Percentiles rank a stretch among this genome's conserved stretches.
Evolutionary conservation across 1,140 invertebrate species (phyloP).

Genomic region (Steinernema khuongi): DNA sequence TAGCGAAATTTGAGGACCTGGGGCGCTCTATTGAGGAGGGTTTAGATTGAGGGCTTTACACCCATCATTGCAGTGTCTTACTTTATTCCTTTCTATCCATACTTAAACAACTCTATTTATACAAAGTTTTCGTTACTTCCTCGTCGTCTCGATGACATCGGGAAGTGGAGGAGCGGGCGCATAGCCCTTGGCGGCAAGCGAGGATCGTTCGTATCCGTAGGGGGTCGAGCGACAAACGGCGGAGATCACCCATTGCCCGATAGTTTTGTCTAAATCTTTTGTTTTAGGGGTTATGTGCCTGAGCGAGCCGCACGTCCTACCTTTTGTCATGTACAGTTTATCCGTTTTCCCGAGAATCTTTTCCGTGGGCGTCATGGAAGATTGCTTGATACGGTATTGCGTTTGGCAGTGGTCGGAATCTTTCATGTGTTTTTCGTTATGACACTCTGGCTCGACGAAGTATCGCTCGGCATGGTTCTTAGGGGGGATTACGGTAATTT

Average conservation of each 20-base stretch:
- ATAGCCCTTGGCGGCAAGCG: neutral
- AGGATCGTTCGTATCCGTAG: neutral
- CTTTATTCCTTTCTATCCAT: no score
- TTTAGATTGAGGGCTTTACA: no score
- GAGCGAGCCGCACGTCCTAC: neutral
- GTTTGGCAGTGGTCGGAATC: slow-evolving; percentile 1
- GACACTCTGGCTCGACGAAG: neutral
- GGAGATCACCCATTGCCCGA: slow-evolving; percentile 9
- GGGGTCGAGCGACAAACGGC: slow-evolving; percentile 5
- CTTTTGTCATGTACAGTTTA: slow-evolving; percentile 10
- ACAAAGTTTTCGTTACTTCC: neutral
- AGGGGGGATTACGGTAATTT: neutral
- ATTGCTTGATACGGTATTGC: slow-evolving; percentile 9
- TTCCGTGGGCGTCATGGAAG: slow-evolving; percentile 6
- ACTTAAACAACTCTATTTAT: no score
- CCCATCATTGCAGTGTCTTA: no score
- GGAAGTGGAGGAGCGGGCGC: neutral
- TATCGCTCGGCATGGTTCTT: neutral
- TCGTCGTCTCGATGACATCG: neutral
- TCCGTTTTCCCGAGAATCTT: slow-evolving; percentile 1
- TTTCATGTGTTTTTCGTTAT: neutral
- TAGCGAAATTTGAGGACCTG: no score
- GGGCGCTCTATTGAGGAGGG: no score
- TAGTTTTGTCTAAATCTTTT: slow-evolving; percentile 2
- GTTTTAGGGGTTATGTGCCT: neutral